Evolutionary conservation across 2,113 vertebrate species (phyloP), one percentile per base, ranked within the genome.

Genomic region (Talpa occidentalis): DNA sequence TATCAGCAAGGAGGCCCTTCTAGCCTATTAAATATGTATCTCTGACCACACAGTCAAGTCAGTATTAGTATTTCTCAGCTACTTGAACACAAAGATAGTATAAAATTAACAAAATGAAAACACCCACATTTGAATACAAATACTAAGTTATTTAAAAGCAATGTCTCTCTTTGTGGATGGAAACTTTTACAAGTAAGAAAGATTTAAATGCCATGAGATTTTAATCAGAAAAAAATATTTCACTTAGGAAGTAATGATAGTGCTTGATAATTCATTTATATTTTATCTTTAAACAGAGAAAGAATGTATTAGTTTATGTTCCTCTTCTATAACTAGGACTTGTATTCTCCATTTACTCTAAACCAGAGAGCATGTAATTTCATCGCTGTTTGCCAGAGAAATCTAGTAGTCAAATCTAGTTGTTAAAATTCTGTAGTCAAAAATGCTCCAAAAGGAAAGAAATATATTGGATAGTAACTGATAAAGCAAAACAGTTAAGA

Each of bases 171-270:
- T 64, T 90, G 67, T 42, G 37, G 92, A 74, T 11, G 21, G 21
- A 11, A 90, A 90, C 19, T 70, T 72, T 52, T n/a, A 82, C 64
- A 84, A 49, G 54, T 70, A 70, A 62, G 22, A 30, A 90, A 82
- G 72, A 91, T n/a, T 76, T 60, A 95, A 97, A 91, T 28, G 14
- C 2, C 44, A 59, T 88, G 30, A 95, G 21, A 79, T 84, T 89
- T 95, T 93, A 67, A 93, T 54, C 19, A 78, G 32, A 49, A 95
- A 90, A n/a, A 94, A 96, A 91, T 80, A 81, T 54, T 94, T 69
- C 19, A 92, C 8, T 91, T 73, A 76, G 59, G 26, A 91, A 95
- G 26, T 24, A 92, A 52, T 37, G 52, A 90, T 54, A 22, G n/a
- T 30, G 21, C 49, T 94, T 44, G 74, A 30, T 78, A 30, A 54